Evolutionary conservation across 2,888 invertebrate genomes (phyloP).

Genomic region (Sinodicranocentrus sp.): DNA sequence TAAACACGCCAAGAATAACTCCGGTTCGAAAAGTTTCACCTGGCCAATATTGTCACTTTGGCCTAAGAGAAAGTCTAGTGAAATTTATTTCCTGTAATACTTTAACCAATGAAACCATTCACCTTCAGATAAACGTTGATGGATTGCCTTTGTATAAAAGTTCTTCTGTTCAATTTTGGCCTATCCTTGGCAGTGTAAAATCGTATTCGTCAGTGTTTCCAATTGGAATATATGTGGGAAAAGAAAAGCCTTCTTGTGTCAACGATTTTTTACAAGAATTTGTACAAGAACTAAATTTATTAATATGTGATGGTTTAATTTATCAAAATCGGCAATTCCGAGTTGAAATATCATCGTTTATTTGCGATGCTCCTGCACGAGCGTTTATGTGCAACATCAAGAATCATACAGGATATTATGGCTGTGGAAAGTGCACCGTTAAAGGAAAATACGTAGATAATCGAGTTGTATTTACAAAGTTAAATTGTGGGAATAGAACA

Average conservation of each 20-base stretch:
- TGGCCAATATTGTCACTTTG: neutral
- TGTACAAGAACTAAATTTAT: neutral
- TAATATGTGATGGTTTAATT: neutral
- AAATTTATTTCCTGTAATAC: too few species aligned
- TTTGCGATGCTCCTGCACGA: conserved; percentile 59
- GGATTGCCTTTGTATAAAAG: conserved; percentile 27
- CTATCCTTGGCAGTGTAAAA: neutral
- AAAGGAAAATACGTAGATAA: conserved; percentile 47
- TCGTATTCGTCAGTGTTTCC: neutral
- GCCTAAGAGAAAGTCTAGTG: neutral
- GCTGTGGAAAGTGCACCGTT: conserved; percentile 42
- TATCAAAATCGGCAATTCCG: neutral
- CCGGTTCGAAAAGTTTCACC: neutral
- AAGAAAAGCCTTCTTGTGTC: neutral
- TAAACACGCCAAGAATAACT: neutral
- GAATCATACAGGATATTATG: conserved; percentile 48
- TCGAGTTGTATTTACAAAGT: conserved; percentile 20
- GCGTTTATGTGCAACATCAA: conserved; percentile 39
- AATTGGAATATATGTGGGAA: conserved; percentile 13
- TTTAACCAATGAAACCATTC: neutral
- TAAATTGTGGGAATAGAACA: conserved; percentile 4
- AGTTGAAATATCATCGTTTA: conserved; percentile 5
- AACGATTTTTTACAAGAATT: neutral
- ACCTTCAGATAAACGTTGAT: conserved; percentile 14
- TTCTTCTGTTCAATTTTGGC: neutral